Evolutionary conservation across 2,888 invertebrate species (phyloP).

Genomic region (Cosmorhoe ocellata): DNA sequence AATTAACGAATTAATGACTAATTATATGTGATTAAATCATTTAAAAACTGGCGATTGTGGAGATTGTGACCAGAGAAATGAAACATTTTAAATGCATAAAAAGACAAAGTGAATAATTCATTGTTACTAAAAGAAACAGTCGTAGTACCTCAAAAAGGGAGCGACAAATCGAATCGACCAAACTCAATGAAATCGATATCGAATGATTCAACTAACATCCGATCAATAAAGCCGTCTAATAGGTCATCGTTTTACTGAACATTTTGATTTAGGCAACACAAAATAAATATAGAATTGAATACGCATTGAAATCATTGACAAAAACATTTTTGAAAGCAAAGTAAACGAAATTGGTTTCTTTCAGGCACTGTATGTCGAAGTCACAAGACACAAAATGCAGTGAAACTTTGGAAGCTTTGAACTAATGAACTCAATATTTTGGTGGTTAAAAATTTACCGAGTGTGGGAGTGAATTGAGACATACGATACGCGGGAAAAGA

Average conservation of each 20-base stretch:
- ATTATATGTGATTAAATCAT: too few relatives aligned
- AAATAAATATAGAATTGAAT: conserved; percentile 41
- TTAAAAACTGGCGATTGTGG: too few relatives aligned
- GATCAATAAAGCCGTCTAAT: conserved; percentile 46
- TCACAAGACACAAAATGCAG: conserved; percentile 21
- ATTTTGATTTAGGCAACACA: conserved; percentile 46
- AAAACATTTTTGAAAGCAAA: neutral
- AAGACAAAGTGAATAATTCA: neutral
- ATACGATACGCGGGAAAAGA: conserved; percentile 62
- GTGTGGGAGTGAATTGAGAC: conserved; percentile 57
- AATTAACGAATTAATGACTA: too few relatives aligned
- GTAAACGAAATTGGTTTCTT: neutral
- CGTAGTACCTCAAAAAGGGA: conserved; percentile 11
- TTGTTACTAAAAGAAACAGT: too few relatives aligned
- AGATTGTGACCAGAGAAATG: neutral
- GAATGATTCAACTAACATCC: conserved; percentile 44
- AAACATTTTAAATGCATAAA: neutral
- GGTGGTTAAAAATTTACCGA: conserved; percentile 7
- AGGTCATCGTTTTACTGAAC: conserved; percentile 45
- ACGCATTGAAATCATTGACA: conserved; percentile 21
- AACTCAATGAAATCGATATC: conserved; percentile 33
- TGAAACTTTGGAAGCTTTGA: neutral
- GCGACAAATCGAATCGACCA: conserved; percentile 29
- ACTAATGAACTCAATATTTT: neutral
- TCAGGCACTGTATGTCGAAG: conserved; percentile 7